Conservation (phyloP, 2,113 vertebrate species). For the Phylloscopus trochilus region DNA sequence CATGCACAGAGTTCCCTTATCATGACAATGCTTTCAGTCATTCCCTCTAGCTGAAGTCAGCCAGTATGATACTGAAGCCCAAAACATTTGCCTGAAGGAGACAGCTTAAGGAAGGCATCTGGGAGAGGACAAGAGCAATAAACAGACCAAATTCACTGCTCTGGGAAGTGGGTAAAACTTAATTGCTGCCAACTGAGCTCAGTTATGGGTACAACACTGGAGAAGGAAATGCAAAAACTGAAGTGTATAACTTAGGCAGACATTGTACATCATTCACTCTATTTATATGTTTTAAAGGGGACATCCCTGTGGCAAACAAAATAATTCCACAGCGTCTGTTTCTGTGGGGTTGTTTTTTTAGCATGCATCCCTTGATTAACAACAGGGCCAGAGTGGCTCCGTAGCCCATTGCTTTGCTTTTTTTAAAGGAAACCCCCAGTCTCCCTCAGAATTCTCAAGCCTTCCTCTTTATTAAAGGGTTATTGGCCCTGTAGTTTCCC, state of each 20-base stretch:
- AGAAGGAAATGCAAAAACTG: background rate
- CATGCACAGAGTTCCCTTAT: background rate
- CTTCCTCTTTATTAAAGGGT: background rate
- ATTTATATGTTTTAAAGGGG: background rate
- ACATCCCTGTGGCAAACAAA: background rate
- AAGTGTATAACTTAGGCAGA: background rate
- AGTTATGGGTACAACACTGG: background rate
- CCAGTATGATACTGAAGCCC: background rate
- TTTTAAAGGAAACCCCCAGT: background rate
- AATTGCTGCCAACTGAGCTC: background rate
- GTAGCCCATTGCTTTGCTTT: background rate
- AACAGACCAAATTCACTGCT: background rate
- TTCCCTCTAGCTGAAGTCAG: background rate
- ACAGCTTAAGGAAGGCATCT: background rate
- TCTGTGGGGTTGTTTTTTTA: background rate
- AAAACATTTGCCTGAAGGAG: background rate
- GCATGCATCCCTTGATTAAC: background rate
- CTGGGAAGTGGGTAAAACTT: background rate
- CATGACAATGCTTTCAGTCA: background rate
- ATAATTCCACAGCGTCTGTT: background rate
- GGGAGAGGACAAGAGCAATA: background rate
- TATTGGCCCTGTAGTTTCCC: constrained; percentile 46
- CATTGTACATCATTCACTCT: background rate
- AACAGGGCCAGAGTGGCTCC: background rate
- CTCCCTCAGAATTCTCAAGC: background rate